phyloP scores from a whole-genome alignment of 2,888 invertebrate genomes.

The Andrena flavipes region DNA sequence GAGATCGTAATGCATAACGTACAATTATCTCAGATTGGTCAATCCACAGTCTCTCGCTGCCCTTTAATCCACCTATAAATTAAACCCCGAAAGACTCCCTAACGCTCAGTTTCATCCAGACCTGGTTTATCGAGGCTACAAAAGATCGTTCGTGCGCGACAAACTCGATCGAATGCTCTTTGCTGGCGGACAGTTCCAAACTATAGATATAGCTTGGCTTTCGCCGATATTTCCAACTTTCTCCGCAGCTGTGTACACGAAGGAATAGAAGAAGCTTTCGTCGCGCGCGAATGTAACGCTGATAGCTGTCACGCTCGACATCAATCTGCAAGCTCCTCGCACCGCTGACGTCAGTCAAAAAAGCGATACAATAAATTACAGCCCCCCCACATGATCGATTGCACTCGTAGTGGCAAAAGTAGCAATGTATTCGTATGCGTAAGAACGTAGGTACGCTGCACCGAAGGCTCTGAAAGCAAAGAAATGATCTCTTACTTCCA shows the following conservation, averaged over 20 bases:
- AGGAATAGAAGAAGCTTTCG: conserved; percentile 27
- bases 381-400: conserved; percentile 38
- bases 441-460: conserved; percentile 51
- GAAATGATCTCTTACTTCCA: conserved; percentile 48
- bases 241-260: conserved; percentile 22
- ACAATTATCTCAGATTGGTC: background rate
- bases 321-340: conserved; percentile 45
- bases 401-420: conserved; percentile 53
- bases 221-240: conserved; percentile 16
- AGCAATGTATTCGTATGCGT: conserved; percentile 29
- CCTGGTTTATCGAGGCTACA: background rate
- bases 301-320: conserved; percentile 46
- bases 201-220: background rate
- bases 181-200: background rate
- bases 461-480: conserved; percentile 56
- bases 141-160: conserved; percentile 5
- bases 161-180: conserved; percentile 5
- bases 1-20: background rate
- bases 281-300: conserved; percentile 50
- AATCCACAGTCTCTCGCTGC: background rate
- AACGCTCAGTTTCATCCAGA: background rate
- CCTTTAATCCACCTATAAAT: background rate
- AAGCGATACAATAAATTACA: background rate
- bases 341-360: conserved; percentile 15
- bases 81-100: background rate